Percentiles rank a stretch among this genome's conserved stretches.
Evolutionary conservation across 2,113 vertebrate species (phyloP).

Genomic region (Trachemys scripta): DNA sequence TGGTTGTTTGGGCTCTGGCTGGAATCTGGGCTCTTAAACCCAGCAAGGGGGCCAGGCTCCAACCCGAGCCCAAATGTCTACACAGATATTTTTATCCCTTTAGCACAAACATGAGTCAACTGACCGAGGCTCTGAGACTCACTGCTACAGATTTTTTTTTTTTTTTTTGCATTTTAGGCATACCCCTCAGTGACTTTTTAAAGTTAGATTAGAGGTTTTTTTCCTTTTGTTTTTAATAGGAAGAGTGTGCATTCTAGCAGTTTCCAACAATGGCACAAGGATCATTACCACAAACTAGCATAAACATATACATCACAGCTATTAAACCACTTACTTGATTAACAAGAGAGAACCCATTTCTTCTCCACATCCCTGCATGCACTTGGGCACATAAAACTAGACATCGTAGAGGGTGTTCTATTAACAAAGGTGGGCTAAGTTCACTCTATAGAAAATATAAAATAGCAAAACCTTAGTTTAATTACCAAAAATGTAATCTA

Average conservation of each 20-base stretch:
- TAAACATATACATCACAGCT: neutral
- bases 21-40: neutral
- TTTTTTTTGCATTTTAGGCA: neutral
- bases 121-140: neutral
- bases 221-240: neutral
- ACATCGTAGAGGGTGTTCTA: conserved; percentile 95
- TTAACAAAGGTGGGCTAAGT: conserved; percentile 94
- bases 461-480: neutral
- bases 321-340: conserved; percentile 87
- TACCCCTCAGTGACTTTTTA: neutral
- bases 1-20: neutral
- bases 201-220: neutral
- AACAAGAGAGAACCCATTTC: conserved; percentile 97
- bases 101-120: neutral
- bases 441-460: conserved; percentile 86
- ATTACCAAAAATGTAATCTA: neutral
- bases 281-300: neutral
- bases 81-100: neutral
- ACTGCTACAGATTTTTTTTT: neutral
- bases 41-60: neutral
- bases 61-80: neutral
- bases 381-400: conserved; percentile 97
- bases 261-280: neutral
- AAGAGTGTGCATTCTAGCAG: neutral
- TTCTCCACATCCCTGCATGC: conserved; percentile 99